Percentiles rank a stretch among this genome's conserved stretches.
Evolutionary conservation across 1,140 invertebrate genomes (phyloP).

Genomic region (Cydia strobilella): DNA sequence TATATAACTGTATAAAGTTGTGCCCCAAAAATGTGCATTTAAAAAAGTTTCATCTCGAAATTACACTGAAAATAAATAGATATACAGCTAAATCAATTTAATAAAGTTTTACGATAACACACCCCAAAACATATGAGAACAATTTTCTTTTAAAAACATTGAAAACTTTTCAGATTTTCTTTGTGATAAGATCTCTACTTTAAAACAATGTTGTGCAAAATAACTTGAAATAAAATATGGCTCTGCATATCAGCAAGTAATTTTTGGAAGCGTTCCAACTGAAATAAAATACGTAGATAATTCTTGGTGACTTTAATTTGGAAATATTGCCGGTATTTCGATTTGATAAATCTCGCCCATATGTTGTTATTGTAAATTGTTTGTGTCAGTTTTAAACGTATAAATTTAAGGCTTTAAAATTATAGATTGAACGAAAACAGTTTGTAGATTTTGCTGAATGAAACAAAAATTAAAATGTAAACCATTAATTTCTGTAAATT

Average conservation of each 20-base stretch:
- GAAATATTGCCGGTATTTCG: background rate
- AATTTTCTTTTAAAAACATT: background rate
- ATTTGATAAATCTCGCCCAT: slow-evolving; percentile 13
- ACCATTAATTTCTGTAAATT: too few species aligned
- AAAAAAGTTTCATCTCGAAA: too few species aligned
- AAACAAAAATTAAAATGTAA: background rate
- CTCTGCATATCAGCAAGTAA: slow-evolving; percentile 10
- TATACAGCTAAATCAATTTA: too few species aligned
- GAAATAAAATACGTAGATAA: slow-evolving; percentile 1
- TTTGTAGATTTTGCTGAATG: background rate
- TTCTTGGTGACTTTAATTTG: slow-evolving; percentile 9
- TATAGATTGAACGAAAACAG: background rate
- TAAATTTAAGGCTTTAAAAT: background rate
- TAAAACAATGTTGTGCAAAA: slow-evolving; percentile 1
- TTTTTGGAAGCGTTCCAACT: background rate
- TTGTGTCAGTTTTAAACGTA: background rate
- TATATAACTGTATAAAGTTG: too few species aligned
- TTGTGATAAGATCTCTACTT: background rate
- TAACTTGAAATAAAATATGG: slow-evolving; percentile 7
- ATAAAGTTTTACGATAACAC: too few species aligned
- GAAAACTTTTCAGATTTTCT: slow-evolving; percentile 1
- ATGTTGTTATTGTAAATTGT: slow-evolving; percentile 8
- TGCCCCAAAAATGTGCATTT: too few species aligned
- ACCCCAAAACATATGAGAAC: too few species aligned
- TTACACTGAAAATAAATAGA: too few species aligned